These are phyloP conservation scores for Lemur catta DNA, from an alignment of 2,797 vertebrate species.

Conservation along the genomic window DNA sequence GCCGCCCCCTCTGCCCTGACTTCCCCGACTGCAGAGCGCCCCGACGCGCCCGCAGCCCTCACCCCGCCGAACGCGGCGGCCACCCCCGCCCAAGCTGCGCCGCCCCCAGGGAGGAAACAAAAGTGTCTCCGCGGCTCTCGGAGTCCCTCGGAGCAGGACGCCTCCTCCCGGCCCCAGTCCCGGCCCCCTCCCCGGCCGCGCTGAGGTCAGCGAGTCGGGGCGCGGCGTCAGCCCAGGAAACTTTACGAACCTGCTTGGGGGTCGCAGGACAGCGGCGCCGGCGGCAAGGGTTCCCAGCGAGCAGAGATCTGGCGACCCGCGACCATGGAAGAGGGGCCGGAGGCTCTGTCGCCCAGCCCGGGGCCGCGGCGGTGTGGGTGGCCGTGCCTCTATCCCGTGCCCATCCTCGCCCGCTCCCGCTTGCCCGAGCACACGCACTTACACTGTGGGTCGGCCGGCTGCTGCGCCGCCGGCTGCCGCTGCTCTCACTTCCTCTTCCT, in stretches of 20 bases:
- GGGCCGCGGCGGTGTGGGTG: slow-evolving; percentile 9
- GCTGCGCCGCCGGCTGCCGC: slow-evolving; percentile 55
- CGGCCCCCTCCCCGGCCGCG: background rate
- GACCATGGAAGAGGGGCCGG: background rate
- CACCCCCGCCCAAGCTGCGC: background rate
- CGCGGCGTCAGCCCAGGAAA: slow-evolving; percentile 62
- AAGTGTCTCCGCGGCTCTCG: slow-evolving; percentile 54
- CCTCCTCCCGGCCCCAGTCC: background rate
- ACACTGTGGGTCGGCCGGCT: slow-evolving; percentile 52
- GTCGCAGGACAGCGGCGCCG: slow-evolving; percentile 51
- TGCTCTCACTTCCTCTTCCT: slow-evolving; percentile 86
- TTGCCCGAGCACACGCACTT: slow-evolving; percentile 51
- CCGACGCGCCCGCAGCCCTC: slow-evolving; percentile 18
- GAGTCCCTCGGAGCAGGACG: background rate
- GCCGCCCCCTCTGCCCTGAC: background rate
- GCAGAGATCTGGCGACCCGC: background rate
- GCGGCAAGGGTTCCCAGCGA: background rate
- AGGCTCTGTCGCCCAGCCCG: background rate
- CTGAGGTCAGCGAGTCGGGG: slow-evolving; percentile 55
- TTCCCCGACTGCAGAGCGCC: slow-evolving; percentile 43
- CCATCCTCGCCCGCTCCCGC: slow-evolving; percentile 53
- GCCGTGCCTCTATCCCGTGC: slow-evolving; percentile 68
- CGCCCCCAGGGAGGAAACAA: slow-evolving; percentile 37
- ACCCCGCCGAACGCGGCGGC: background rate
- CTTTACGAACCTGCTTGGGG: slow-evolving; percentile 75